Evolutionary conservation across 2,797 vertebrate genomes (phyloP), one percentile per base, ranked within the genome.

Genomic region (Tapera naevia): DNA sequence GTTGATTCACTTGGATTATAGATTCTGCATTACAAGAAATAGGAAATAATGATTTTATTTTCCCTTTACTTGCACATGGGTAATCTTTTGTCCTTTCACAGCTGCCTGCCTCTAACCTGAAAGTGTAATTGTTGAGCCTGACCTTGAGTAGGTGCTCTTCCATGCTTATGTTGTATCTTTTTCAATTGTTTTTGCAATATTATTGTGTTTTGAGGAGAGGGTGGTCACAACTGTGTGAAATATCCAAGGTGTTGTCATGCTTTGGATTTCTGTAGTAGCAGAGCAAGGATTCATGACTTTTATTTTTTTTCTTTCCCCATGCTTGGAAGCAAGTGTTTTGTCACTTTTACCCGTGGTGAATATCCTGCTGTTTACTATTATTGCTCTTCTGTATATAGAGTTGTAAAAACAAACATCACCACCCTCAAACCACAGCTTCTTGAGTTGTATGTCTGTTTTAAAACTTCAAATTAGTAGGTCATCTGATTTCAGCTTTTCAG

Each of bases 251-350:
- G 15, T 11, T 13, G 19, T 28, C 0, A 2, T 72, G 50, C 56
- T 67, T 24, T 1, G 5, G 23, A 32, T 91, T 91, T 51, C 32
- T 79, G 6, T 25, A 28, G 73, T 18, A 65, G 46, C 41, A 81
- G 30, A 23, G 24, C 0, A 1, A 21, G 19, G 37, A 66, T 23
- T 56, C 28, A 25, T 4, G 3, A 2, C 33, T 53, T 21, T 28
- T 58, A 19, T 60, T 24, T 61, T 23, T 13, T 16, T 12, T 12
- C 15, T 24, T 35, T 11, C 18, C 15, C 9, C 2, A 2, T 53
- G 17, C 39, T 65, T 37, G 43, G 43, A 76, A 80, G 19, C 46
- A 50, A 64, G 17, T 11, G 11, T 85, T 80, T 66, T 28, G 19
- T 62, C 30, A 13, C 37, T 41, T 54, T 67, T 53, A 37, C 24